A percentile compares a stretch with the other conserved stretches of the same genome.
phyloP scores from a whole-genome alignment of 2,113 vertebrate species.

The Microcebus tavaratra region DNA sequence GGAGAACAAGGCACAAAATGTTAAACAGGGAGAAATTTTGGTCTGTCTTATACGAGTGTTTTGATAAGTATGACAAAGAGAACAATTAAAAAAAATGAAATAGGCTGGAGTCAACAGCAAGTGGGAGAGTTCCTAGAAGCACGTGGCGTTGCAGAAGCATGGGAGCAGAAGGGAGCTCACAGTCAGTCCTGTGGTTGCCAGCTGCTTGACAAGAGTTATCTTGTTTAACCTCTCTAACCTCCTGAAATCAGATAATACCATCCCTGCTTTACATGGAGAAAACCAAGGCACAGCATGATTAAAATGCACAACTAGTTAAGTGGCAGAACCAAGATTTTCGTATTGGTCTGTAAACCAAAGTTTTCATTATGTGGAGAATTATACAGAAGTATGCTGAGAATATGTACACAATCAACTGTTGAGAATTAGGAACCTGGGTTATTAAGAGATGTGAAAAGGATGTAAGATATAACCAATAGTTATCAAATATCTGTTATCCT shows the following conservation, averaged over 20 bases:
- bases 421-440: background rate
- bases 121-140: accelerated
- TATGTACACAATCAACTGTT: background rate
- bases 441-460: background rate
- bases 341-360: background rate
- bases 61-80: background rate
- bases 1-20: background rate
- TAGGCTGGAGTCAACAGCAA: background rate
- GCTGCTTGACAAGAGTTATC: too few species aligned
- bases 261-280: background rate
- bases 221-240: background rate
- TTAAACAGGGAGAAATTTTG: background rate
- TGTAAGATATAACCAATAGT: background rate
- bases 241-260: background rate
- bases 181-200: background rate
- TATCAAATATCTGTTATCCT: background rate
- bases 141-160: background rate
- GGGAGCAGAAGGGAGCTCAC: background rate
- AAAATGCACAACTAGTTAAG: background rate
- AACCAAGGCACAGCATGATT: background rate
- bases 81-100: background rate
- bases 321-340: background rate
- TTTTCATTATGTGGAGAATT: background rate
- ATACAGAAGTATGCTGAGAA: background rate
- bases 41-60: background rate